phyloP scores from a whole-genome alignment of 1,140 invertebrate genomes.

The Patella vulgata region DNA sequence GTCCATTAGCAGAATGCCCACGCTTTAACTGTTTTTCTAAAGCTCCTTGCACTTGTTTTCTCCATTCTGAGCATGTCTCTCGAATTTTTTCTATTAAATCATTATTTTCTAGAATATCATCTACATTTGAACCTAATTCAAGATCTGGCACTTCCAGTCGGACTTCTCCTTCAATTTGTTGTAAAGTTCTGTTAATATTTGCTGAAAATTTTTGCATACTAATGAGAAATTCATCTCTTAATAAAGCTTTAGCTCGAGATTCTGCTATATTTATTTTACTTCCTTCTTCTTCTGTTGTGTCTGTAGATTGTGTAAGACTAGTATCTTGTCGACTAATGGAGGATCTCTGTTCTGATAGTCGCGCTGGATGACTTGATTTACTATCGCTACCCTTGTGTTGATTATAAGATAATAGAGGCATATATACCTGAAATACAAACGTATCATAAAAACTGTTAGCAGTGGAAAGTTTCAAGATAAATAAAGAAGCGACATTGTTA shows the following conservation, averaged over 20 bases:
- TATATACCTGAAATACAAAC: conserved; percentile 57
- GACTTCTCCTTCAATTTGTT: conserved; percentile 67
- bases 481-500: no score
- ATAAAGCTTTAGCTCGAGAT: conserved; percentile 57
- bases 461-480: not conserved
- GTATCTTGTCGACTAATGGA: conserved; percentile 45
- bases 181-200: conserved; percentile 65
- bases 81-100: conserved; percentile 57
- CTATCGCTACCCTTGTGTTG: conserved; percentile 53
- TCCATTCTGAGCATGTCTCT: conserved; percentile 62
- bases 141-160: conserved; percentile 65
- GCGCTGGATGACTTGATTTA: conserved; percentile 10
- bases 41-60: conserved; percentile 59
- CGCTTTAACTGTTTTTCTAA: conserved; percentile 62
- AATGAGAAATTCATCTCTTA: conserved; percentile 68
- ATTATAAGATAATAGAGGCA: conserved; percentile 63
- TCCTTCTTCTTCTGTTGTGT: conserved; percentile 32
- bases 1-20: conserved; percentile 75
- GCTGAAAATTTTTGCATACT: conserved; percentile 68
- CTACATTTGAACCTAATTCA: conserved; percentile 56
- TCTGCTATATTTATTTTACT: conserved; percentile 53
- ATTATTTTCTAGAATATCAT: conserved; percentile 60
- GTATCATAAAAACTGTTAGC: not conserved
- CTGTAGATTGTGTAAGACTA: conserved; percentile 24
- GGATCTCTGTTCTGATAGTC: conserved; percentile 19